Percentiles rank a stretch among this genome's conserved stretches.
Evolutionary conservation across 2,113 vertebrate genomes (phyloP).

Genomic region (Athene cunicularia): DNA sequence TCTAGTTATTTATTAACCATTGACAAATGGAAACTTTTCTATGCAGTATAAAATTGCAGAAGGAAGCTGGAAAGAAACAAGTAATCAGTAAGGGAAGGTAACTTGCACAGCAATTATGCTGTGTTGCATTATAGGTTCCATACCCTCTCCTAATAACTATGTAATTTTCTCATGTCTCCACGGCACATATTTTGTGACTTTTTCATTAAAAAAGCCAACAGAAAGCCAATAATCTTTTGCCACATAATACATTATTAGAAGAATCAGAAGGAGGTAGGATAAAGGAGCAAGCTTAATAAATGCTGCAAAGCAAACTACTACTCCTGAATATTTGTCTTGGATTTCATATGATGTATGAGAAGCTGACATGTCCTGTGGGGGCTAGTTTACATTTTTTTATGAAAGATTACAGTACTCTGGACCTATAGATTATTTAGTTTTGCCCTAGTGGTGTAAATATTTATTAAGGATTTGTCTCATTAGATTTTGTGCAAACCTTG

Average conservation of each 20-base stretch:
- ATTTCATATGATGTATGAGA: slow-evolving; percentile 41
- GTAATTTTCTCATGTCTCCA: slow-evolving; percentile 1
- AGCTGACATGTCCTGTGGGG: slow-evolving; percentile 8
- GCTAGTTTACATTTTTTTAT: slow-evolving; percentile 23
- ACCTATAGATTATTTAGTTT: slow-evolving; percentile 40
- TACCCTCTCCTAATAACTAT: background rate
- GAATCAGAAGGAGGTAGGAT: background rate
- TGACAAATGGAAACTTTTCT: background rate
- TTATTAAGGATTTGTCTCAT: slow-evolving; percentile 46
- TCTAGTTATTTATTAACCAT: background rate
- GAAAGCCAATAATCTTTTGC: slow-evolving; percentile 22
- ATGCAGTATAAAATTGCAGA: background rate
- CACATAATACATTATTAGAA: slow-evolving; percentile 25
- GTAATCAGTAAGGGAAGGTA: background rate
- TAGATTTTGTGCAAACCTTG: slow-evolving; percentile 23
- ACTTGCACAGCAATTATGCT: background rate
- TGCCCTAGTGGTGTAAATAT: slow-evolving; percentile 41
- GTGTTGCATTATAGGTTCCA: background rate
- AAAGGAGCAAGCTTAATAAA: slow-evolving; percentile 37
- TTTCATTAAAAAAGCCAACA: slow-evolving; percentile 42
- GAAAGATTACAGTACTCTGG: slow-evolving; percentile 26
- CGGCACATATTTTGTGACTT: background rate
- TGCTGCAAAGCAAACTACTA: background rate
- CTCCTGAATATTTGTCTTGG: slow-evolving; percentile 49
- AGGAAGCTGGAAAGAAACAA: background rate